Evolutionary conservation across 2,797 vertebrate genomes (phyloP).

Genomic region (Tokudaia muenninki): DNA sequence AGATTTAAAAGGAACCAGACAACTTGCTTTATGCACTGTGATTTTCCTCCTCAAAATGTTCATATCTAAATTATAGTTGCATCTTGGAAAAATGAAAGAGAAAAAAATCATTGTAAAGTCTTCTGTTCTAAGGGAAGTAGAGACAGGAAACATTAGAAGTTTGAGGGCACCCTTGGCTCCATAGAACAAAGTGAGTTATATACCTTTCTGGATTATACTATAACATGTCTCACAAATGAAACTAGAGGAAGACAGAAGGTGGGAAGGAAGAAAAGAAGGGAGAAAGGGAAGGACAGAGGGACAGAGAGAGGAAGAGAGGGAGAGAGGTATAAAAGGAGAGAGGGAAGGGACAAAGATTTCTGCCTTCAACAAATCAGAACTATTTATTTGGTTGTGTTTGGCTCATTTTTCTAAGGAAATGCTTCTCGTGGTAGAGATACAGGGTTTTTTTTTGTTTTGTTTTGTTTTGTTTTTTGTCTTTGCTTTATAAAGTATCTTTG

Average conservation of each 20-base stretch:
- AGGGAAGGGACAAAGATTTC: background rate
- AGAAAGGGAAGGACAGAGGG: background rate
- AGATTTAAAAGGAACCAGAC: slow-evolving; percentile 52
- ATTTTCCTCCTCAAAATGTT: slow-evolving; percentile 24
- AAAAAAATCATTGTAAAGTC: slow-evolving; percentile 30
- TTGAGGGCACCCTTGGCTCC: background rate
- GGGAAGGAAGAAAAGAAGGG: background rate
- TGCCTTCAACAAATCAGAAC: slow-evolving; percentile 6
- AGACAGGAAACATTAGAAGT: background rate
- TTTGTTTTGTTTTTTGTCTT: background rate
- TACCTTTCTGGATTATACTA: background rate
- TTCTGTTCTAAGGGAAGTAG: background rate
- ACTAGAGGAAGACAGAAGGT: background rate
- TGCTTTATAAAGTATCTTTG: slow-evolving; percentile 57
- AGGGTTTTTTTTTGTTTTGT: background rate
- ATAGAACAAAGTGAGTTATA: background rate
- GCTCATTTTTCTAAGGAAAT: slow-evolving; percentile 30
- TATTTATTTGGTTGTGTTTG: slow-evolving; percentile 18
- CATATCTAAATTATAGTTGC: background rate
- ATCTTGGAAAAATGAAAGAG: slow-evolving; percentile 50
- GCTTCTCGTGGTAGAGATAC: background rate
- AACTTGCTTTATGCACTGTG: slow-evolving; percentile 30
- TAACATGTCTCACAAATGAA: background rate
- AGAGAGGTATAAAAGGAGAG: background rate
- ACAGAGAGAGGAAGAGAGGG: too few species aligned